phyloP scores from a whole-genome alignment of 2,888 invertebrate species.

The Seira musarum region DNA sequence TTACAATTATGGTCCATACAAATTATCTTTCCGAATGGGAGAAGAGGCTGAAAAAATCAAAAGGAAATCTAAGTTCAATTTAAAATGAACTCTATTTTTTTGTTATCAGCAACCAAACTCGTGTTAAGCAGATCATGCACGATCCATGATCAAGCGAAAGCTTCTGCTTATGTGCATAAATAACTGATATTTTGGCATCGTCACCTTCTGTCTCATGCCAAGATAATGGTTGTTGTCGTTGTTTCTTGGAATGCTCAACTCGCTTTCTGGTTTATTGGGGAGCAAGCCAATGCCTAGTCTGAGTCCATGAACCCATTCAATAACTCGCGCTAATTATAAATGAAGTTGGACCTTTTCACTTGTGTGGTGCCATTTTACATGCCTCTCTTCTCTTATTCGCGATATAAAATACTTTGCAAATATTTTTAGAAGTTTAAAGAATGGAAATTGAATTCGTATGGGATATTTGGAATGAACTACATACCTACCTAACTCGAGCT shows the following conservation, averaged over 20 bases:
- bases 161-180: too few species aligned
- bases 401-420: background rate
- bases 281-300: conserved; percentile 18
- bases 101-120: conserved; percentile 28
- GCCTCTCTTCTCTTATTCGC: too few species aligned
- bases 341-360: background rate
- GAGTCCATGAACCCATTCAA: conserved; percentile 46
- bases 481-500: too few species aligned
- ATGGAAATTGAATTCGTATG: background rate
- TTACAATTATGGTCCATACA: background rate
- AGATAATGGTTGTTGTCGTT: background rate
- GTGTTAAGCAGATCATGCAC: conserved; percentile 38
- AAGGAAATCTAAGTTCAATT: background rate
- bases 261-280: background rate
- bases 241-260: background rate
- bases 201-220: background rate
- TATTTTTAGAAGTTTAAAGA: background rate
- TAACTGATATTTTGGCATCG: conserved; percentile 10
- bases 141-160: too few species aligned
- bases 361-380: background rate
- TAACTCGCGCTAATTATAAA: conserved; percentile 20
- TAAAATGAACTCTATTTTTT: background rate
- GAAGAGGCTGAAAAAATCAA: too few species aligned
- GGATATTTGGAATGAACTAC: too few species aligned
- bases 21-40: background rate